Percentiles rank a stretch among this genome's conserved stretches.
Evolutionary conservation across 1,140 invertebrate species (phyloP).

Genomic region (Halotydeus destructor): DNA sequence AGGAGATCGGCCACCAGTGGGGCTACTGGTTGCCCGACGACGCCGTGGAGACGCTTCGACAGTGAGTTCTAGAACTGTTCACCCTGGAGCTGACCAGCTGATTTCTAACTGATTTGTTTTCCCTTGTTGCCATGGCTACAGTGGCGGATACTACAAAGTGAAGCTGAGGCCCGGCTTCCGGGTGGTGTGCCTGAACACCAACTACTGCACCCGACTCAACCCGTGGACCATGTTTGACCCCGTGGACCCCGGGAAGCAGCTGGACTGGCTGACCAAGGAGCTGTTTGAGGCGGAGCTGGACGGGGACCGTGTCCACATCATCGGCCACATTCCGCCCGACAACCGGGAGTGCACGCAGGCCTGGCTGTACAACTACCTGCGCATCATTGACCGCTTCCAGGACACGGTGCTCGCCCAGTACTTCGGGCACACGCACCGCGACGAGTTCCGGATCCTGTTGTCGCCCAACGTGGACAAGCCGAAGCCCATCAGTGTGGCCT

Average conservation of each 20-base stretch:
- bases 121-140: constrained; percentile 16
- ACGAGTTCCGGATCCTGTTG: constrained; percentile 83
- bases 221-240: constrained; percentile 37
- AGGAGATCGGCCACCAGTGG: constrained; percentile 68
- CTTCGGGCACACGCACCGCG: constrained; percentile 84
- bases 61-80: constrained; percentile 19
- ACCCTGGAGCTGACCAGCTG: background rate
- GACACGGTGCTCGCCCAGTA: constrained; percentile 76
- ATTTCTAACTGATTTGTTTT: background rate
- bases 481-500: constrained; percentile 16
- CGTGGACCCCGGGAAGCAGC: constrained; percentile 78
- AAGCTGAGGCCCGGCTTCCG: constrained; percentile 65
- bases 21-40: constrained; percentile 63
- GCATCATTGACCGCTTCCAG: constrained; percentile 67
- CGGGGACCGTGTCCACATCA: constrained; percentile 84
- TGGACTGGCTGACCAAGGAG: constrained; percentile 87
- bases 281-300: constrained; percentile 77
- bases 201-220: constrained; percentile 86
- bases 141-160: constrained; percentile 74
- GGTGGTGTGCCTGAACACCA: constrained; percentile 75
- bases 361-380: constrained; percentile 77
- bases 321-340: constrained; percentile 94
- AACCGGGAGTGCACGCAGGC: constrained; percentile 72
- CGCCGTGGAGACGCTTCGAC: constrained; percentile 54
- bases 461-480: constrained; percentile 8